Base-by-base conservation (phyloP, 2,113 vertebrate species). In the Myiopsitta monachus region DNA sequence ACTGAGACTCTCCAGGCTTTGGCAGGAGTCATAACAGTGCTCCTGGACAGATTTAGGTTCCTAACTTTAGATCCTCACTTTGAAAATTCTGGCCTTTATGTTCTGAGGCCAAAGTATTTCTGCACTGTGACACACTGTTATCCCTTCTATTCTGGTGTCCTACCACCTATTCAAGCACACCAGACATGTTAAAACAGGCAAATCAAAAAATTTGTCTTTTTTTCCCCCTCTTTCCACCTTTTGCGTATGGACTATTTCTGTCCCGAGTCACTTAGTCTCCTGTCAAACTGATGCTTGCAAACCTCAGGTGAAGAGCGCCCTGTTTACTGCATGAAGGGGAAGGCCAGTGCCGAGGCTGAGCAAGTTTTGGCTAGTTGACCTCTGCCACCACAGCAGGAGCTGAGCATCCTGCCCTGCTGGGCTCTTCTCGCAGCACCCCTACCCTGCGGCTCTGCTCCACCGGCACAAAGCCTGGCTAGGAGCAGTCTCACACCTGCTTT, bases 401-500 rank as follows among this genome's bases (percentile, higher is more conserved):
- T 24, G 33, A 83, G 54, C 59, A 81, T 77, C 67, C 68, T 7
- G 1, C 38, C 52, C 44, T 4, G 9, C 49, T 1, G 6, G 43
- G 54, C 13, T 73, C 24, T 74, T 63, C 49, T 88, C 27, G 36
- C 62, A 39, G 33, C 28, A 17, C 46, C 44, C 55, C 22, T 17
- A 63, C 8, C n/a, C 33, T 43, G 7, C 1, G 26, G 63, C 54
- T 88, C 31, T 59, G 46, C 46, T 73, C n/a, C 33, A 46, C 30
- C 0, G 0, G 63, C 80, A 52, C 79, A 88, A 90, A 86, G 55
- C 27, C 90, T 75, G 55, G 59, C 75, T 52, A 46, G 68, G 49
- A 82, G 54, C 73, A 90, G 66, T 73, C 79, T 87, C 76, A 67
- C 93, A 90, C 92, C 92, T 95, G 95, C 90, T 96, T 95, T 96